These are phyloP conservation scores for Tetranychus truncatus DNA, from an alignment of 2,888 invertebrate species.

Conservation along the genomic window DNA sequence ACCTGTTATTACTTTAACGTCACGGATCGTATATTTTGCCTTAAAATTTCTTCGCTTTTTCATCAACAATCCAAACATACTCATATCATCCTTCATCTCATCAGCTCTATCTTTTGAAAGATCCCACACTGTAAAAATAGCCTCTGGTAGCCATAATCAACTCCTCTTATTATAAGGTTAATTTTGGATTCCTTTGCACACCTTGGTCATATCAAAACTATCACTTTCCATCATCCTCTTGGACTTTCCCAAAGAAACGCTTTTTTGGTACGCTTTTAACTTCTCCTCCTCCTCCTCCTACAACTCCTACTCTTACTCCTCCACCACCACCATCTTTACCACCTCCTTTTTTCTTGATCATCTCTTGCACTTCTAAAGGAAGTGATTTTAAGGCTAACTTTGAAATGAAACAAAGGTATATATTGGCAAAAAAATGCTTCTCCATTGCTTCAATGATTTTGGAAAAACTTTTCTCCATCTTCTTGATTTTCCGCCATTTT, in stretches of 20 bases:
- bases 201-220: not conserved
- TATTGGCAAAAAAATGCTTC: too few species aligned
- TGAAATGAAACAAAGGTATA: too few species aligned
- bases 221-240: not conserved
- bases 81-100: not conserved
- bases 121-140: not conserved
- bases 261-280: not conserved
- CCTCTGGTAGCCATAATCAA: not conserved
- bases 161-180: not conserved
- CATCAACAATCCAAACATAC: too few species aligned
- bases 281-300: not conserved
- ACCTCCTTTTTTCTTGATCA: too few species aligned
- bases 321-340: too few species aligned
- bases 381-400: not conserved
- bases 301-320: too few species aligned
- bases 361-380: not conserved
- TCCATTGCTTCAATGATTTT: not conserved
- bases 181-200: not conserved
- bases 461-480: not conserved
- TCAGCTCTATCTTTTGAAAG: not conserved
- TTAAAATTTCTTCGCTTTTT: not conserved
- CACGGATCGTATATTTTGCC: not conserved
- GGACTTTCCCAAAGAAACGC: not conserved
- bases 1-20: not conserved
- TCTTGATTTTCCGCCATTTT: not conserved